These are phyloP conservation scores for Mormyrus proboscirostris DNA, from an alignment of 2,797 vertebrate genomes.

Conservation along the genomic window DNA sequence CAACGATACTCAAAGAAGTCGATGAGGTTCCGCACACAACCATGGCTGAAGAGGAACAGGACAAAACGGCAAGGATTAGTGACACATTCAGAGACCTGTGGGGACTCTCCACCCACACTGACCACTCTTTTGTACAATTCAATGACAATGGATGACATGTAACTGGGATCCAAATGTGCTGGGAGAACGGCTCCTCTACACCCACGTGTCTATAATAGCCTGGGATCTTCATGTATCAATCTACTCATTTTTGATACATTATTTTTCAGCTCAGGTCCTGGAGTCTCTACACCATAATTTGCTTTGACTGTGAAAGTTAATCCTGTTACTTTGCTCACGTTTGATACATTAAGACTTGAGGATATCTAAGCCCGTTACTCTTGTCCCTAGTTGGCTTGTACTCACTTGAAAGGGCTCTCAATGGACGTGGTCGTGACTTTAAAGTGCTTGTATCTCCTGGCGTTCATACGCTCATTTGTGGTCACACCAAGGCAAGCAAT, in stretches of 20 bases:
- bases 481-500: slow-evolving; percentile 96
- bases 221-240: not conserved
- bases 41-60: slow-evolving; percentile 65
- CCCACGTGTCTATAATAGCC: not conserved
- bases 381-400: slow-evolving; percentile 7
- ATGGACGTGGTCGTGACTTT: slow-evolving; percentile 99
- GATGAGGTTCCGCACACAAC: slow-evolving; percentile 92
- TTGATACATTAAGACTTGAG: not conserved
- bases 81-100: not conserved
- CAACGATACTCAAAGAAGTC: slow-evolving; percentile 99
- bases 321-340: not conserved
- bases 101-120: not conserved
- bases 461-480: slow-evolving; percentile 98
- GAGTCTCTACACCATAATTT: not conserved
- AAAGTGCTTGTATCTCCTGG: slow-evolving; percentile 99
- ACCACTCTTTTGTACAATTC: not conserved
- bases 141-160: not conserved
- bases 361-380: not conserved
- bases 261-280: not conserved
- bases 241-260: not conserved
- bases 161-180: too few relatives aligned
- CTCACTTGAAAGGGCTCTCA: slow-evolving; percentile 98
- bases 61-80: slow-evolving; percentile 29
- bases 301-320: not conserved
- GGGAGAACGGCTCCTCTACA: not conserved